Evolutionary conservation across 2,888 invertebrate genomes (phyloP).

Genomic region (Drosophila meridionalis): DNA sequence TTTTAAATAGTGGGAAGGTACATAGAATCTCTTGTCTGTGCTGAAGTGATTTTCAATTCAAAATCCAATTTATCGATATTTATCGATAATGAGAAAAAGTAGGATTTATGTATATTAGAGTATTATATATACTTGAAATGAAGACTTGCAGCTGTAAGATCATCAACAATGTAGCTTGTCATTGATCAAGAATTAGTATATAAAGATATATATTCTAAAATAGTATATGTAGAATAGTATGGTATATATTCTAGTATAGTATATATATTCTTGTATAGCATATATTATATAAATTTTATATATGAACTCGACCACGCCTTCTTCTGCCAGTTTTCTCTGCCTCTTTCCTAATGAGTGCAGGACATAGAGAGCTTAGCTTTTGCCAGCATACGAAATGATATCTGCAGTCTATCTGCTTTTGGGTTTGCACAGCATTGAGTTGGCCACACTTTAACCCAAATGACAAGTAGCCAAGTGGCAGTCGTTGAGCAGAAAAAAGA

Average conservation of each 20-base stretch:
- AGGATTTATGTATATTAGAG: no score
- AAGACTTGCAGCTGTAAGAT: no score
- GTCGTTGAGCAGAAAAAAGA: not conserved
- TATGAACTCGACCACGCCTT: not conserved
- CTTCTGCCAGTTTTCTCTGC: not conserved
- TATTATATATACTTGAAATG: not conserved
- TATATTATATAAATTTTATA: not conserved
- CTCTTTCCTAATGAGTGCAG: not conserved
- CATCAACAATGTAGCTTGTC: no score
- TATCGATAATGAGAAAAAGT: not conserved
- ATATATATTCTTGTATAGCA: no score
- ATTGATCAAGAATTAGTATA: no score
- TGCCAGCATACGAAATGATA: not conserved
- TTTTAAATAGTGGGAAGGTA: not conserved
- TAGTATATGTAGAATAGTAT: no score
- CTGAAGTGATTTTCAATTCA: not conserved
- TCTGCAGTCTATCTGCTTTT: not conserved
- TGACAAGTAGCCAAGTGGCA: slow-evolving; percentile 17
- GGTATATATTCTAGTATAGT: no score
- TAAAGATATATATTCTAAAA: no score
- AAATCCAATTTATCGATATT: not conserved
- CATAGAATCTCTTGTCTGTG: not conserved
- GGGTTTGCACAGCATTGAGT: not conserved
- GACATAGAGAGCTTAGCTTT: not conserved
- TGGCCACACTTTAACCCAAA: slow-evolving; percentile 15